Evolutionary conservation across 1,140 invertebrate genomes (phyloP), one percentile per base, ranked within the genome.

Genomic region (Lepidurus couesii): DNA sequence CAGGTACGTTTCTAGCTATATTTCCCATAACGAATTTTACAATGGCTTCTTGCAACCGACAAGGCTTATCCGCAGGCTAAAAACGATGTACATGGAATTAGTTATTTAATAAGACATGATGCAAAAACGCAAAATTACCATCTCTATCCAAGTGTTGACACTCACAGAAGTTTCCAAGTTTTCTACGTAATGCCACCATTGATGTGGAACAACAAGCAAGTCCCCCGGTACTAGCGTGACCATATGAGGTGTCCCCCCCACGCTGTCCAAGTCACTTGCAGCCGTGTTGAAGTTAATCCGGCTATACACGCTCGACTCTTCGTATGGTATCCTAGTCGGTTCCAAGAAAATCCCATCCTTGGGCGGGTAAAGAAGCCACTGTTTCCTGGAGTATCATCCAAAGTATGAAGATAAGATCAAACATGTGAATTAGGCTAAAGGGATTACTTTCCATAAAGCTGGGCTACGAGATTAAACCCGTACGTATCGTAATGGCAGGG

Each of bases 181-280:
- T 85, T 96, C 92, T 7, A 98, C 96, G 87, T 93, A 97, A 88
- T 98, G 96, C 96, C 96, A 98, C 96, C 96, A 98, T 76, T 93
- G 90, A 81, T 89, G 88, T 9, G 96, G 96, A 1, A 98, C 91
- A 83, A 93, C 90, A 10, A 98, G 85, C 7, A 95, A 91, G 86
- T 98, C 93, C 2, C 95, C 95, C 9, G 94, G 90, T 75, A 91
- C 87, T 43, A 98, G 86, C 26, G 86, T 88, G 24, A 95, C 86
- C 44, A 88, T 86, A 86, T 87, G 88, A 79, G 88, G 89, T 73
- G 78, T 81, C 13, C 80, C 80, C 82, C 82, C 85, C 79, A 77
- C 81, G 78, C 90, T 80, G 80, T 84, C 88, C 82, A 77, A 73
- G 79, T 79, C 43, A 79, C 73, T 87, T 44, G 42, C 85, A 82